Conservation (phyloP, 2,888 invertebrate species). For the Aporophyla nigra region DNA sequence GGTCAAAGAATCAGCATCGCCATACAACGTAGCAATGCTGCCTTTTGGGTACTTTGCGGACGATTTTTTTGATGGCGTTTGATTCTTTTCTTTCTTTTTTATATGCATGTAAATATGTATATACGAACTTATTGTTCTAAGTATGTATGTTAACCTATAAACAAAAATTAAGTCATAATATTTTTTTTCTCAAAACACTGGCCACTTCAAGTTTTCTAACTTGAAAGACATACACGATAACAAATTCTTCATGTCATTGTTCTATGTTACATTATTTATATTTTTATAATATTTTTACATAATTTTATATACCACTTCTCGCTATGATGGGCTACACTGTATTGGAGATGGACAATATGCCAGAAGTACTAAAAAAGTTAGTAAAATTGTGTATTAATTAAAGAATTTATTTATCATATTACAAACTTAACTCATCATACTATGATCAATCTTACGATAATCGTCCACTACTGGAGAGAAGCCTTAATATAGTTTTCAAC, state of each 20-base stretch:
- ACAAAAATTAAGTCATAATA: background rate
- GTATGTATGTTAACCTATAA: background rate
- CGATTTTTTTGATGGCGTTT: too few relatives aligned
- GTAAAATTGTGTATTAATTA: conserved; percentile 38
- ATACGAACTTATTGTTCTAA: too few relatives aligned
- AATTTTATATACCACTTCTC: conserved; percentile 44
- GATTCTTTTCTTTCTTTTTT: too few relatives aligned
- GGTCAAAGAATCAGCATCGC: too few relatives aligned
- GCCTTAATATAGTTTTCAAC: background rate
- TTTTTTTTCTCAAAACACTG: conserved; percentile 18
- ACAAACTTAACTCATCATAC: background rate
- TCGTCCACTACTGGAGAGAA: too few relatives aligned
- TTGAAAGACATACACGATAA: background rate
- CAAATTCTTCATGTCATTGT: conserved; percentile 44
- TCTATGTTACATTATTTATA: conserved; percentile 38
- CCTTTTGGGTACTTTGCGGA: too few relatives aligned
- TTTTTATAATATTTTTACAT: conserved; percentile 54
- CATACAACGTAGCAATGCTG: too few relatives aligned
- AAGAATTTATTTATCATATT: background rate
- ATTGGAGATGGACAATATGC: conserved; percentile 75
- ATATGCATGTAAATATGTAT: too few relatives aligned
- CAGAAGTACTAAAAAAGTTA: conserved; percentile 76
- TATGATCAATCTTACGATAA: background rate
- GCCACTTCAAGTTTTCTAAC: conserved; percentile 12
- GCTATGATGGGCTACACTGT: conserved; percentile 75